These are phyloP conservation scores for Zaprionus lineosus DNA, from an alignment of 2,888 invertebrate species.

Conservation along the genomic window DNA sequence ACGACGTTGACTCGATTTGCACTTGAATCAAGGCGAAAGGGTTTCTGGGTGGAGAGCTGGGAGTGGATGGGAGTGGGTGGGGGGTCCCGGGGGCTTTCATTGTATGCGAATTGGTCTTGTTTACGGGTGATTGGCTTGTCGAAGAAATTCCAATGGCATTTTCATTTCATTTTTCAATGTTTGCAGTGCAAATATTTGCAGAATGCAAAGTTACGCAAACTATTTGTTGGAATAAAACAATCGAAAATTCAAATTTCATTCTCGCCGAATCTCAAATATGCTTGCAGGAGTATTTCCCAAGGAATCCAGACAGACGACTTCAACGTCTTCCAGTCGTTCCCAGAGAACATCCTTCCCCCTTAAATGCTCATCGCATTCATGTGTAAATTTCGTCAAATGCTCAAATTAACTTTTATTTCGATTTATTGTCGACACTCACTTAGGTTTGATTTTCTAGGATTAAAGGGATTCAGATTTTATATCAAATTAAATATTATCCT, in stretches of 20 bases:
- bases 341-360: no score
- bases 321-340: no score
- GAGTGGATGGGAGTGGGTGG: neutral
- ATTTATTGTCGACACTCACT: no score
- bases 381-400: no score
- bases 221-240: constrained; percentile 35
- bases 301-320: neutral
- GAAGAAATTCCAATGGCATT: constrained; percentile 28
- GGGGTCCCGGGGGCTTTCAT: neutral
- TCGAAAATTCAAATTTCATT: constrained; percentile 12
- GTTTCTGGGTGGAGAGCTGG: neutral
- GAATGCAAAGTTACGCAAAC: constrained; percentile 41
- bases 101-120: constrained; percentile 13
- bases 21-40: constrained; percentile 36
- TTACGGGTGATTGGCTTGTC: constrained; percentile 38
- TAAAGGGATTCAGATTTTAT: no score
- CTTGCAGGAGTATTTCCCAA: neutral
- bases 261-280: constrained; percentile 11
- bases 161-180: constrained; percentile 18
- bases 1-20: constrained; percentile 58
- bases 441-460: no score
- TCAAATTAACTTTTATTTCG: no score
- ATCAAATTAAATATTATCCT: no score
- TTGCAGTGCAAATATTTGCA: constrained; percentile 42
- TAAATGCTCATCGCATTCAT: no score